A percentile compares a stretch with the other conserved stretches of the same genome.
Evolutionary conservation across 2,888 invertebrate species (phyloP).

Genomic region (Alsophila aescularia): DNA sequence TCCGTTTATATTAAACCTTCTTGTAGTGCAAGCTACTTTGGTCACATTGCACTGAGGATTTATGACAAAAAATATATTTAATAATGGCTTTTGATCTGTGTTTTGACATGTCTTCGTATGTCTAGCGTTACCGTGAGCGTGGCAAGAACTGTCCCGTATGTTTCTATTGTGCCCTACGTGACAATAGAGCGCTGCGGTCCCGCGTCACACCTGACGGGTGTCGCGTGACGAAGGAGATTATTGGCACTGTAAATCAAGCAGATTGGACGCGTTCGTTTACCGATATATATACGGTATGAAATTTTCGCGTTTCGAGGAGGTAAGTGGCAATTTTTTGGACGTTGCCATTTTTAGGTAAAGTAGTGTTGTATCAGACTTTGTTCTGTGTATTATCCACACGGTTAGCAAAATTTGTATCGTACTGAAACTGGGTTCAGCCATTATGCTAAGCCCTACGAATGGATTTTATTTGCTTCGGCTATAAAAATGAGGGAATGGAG

Average conservation of each 20-base stretch:
- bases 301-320: conserved; percentile 21
- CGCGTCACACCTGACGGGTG: conserved; percentile 66
- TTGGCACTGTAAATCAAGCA: conserved; percentile 75
- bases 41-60: too few relatives aligned
- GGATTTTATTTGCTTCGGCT: too few relatives aligned
- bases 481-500: too few relatives aligned
- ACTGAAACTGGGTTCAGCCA: too few relatives aligned
- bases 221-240: conserved; percentile 71
- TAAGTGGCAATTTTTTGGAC: conserved; percentile 48
- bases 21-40: too few relatives aligned
- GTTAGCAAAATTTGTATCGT: too few relatives aligned
- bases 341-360: conserved; percentile 34
- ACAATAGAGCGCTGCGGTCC: conserved; percentile 54
- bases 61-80: too few relatives aligned
- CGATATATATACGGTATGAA: conserved; percentile 60
- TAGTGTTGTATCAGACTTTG: background rate
- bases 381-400: too few relatives aligned
- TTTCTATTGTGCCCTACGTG: conserved; percentile 52
- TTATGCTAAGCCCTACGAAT: too few relatives aligned
- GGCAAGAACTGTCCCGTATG: conserved; percentile 27
- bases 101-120: too few relatives aligned
- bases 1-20: too few relatives aligned
- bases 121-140: background rate
- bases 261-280: conserved; percentile 70
- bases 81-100: too few relatives aligned